Evolutionary conservation across 1,140 invertebrate genomes (phyloP), one percentile per base, ranked within the genome.

Genomic region (Halotydeus destructor): DNA sequence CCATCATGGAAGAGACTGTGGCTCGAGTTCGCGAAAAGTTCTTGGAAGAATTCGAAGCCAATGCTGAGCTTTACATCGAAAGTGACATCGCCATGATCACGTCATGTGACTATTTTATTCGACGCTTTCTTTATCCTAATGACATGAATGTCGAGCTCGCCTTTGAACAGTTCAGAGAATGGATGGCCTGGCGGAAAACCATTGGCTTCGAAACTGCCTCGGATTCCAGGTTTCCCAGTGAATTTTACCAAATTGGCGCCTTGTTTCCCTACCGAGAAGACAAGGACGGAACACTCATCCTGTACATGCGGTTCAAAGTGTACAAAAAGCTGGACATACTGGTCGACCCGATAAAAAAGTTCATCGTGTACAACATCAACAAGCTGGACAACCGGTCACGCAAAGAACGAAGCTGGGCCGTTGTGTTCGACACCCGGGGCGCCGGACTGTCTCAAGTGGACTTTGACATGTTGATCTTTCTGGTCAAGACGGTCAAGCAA

Each of bases 351-450:
- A 21, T 22, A 6, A 38, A 41, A 38, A 14, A 37, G 24, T 48
- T 41, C 42, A 23, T 48, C 4, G 28, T 48, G 2, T 26, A 41
- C 14, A 37, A 37, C n/a, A 19, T 44, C n/a, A 42, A 48, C 23
- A 40, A 40, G 38, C 42, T 44, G 12, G 46, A 48, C 33, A 38
- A 23, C 14, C 14, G 30, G 11, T 28, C 47, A 45, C 11, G n/a
- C 14, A 35, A 40, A 16, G 46, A 39, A 36, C 35, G 41, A 16
- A 38, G 42, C 3, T 12, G 16, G 5, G 27, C 16, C 9, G 37
- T 48, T 28, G 26, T 48, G 2, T 48, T 48, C 27, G 46, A 48
- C 42, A 27, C 38, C 21, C 19, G 32, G 12, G 46, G 43, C 33
- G 38, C 46, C 11, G 46, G 46, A 16, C 41, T 40, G 22, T 11